Conservation (phyloP, 2,797 vertebrate species). For the Liparis tanakae region DNA sequence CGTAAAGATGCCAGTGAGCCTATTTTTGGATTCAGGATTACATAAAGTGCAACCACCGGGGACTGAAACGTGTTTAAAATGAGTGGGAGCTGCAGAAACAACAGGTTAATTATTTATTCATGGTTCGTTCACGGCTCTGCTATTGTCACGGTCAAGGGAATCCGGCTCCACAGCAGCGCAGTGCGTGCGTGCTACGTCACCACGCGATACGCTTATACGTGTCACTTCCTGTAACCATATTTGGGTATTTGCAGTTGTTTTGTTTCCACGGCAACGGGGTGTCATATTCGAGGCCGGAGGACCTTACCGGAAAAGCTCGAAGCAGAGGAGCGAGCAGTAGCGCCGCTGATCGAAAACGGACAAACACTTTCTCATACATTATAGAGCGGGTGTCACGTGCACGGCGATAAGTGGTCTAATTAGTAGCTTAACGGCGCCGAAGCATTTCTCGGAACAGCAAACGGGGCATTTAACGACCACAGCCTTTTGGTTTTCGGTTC, state of each 20-base stretch:
- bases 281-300: conserved; percentile 55
- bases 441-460: conserved; percentile 37
- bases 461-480: neutral
- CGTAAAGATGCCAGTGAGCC: conserved; percentile 31
- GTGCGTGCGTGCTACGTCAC: conserved; percentile 78
- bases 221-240: conserved; percentile 85
- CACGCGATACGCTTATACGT: conserved; percentile 56
- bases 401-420: conserved; percentile 5
- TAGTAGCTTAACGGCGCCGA: neutral
- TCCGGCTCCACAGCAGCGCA: conserved; percentile 75
- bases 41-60: conserved; percentile 40
- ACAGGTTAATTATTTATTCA: conserved; percentile 72
- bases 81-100: conserved; percentile 59
- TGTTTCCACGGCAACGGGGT: conserved; percentile 77
- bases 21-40: conserved; percentile 48
- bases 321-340: conserved; percentile 17
- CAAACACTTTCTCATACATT: conserved; percentile 22
- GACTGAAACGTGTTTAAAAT: conserved; percentile 33
- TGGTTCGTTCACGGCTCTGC: conserved; percentile 48
- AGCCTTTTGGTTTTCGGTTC: neutral
- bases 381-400: conserved; percentile 24
- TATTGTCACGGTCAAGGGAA: conserved; percentile 68
- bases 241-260: conserved; percentile 81
- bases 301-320: conserved; percentile 67
- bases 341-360: conserved; percentile 18